These are phyloP conservation scores for Arrhamphus sclerolepis DNA, from an alignment of 2,797 vertebrate species.

Conservation along the genomic window DNA sequence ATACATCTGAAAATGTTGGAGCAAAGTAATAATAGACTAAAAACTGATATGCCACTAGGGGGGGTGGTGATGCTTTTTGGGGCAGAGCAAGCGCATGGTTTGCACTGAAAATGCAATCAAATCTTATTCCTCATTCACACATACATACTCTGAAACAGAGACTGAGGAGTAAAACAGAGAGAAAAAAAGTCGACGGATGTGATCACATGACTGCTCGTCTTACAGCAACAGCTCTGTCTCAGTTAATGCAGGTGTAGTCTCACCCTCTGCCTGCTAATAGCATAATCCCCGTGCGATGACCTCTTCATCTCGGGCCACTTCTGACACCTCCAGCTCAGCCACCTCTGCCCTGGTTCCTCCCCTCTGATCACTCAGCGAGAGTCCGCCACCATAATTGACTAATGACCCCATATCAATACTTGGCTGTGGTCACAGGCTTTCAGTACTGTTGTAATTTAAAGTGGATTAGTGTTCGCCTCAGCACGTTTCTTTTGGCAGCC, in stretches of 20 bases:
- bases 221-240: constrained; percentile 33
- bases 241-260: too few relatives aligned
- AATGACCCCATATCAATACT: constrained; percentile 83
- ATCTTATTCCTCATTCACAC: constrained; percentile 25
- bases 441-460: constrained; percentile 81
- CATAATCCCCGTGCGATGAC: constrained; percentile 51
- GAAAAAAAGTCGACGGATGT: background rate
- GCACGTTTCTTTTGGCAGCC: constrained; percentile 81
- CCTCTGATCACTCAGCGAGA: constrained; percentile 63
- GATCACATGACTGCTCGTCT: constrained; percentile 34
- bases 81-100: constrained; percentile 33
- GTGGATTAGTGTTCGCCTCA: constrained; percentile 82
- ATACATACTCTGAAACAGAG: background rate
- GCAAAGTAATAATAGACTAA: constrained; percentile 27
- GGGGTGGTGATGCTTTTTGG: constrained; percentile 72
- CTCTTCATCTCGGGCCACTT: constrained; percentile 49
- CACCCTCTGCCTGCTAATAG: constrained; percentile 49
- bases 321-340: constrained; percentile 54
- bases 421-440: constrained; percentile 79
- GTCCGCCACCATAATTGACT: constrained; percentile 70
- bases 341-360: constrained; percentile 53
- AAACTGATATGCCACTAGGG: constrained; percentile 71
- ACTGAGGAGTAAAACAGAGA: constrained; percentile 10
- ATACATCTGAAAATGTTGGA: constrained; percentile 32
- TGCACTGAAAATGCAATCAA: constrained; percentile 30